Percentiles rank a stretch among this genome's conserved stretches.
Conservation (phyloP, 1,140 invertebrate species). For the Pogonomyrmex californicus region DNA sequence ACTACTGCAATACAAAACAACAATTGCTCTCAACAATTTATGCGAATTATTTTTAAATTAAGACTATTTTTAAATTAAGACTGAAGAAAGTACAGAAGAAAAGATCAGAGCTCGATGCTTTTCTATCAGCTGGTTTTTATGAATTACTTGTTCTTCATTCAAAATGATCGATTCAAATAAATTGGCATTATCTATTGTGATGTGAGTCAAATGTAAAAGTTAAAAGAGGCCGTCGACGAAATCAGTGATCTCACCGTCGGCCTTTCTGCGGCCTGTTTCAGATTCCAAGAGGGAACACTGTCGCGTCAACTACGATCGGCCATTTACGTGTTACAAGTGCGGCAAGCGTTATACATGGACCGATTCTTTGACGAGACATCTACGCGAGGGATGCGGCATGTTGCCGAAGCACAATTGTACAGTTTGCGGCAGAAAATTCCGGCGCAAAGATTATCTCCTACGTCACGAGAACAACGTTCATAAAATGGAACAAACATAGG, state of each 20-base stretch:
- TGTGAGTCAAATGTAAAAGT: constrained; percentile 17
- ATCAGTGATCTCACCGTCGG: constrained; percentile 61
- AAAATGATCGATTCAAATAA: constrained; percentile 24
- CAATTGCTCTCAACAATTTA: background rate
- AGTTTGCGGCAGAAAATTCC: constrained; percentile 76
- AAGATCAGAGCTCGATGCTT: background rate
- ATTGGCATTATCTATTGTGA: background rate
- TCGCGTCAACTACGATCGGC: constrained; percentile 78
- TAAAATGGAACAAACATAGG: constrained; percentile 42
- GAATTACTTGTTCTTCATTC: background rate
- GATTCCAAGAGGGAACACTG: constrained; percentile 70
- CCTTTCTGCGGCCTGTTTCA: constrained; percentile 75
- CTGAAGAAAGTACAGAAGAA: background rate
- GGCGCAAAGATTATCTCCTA: constrained; percentile 76
- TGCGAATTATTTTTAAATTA: background rate
- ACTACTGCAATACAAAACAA: constrained; percentile 3
- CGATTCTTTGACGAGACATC: constrained; percentile 88
- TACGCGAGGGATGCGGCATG: constrained; percentile 88
- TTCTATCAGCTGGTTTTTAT: background rate
- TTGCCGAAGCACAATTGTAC: constrained; percentile 75
- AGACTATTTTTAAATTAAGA: background rate
- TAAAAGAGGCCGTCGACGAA: constrained; percentile 6
- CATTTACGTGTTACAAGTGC: constrained; percentile 88
- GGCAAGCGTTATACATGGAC: constrained; percentile 89
- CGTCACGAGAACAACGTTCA: constrained; percentile 76